Evolutionary conservation across 2,113 vertebrate species (phyloP), one percentile per base, ranked within the genome.

Genomic region (Dipodomys merriami): DNA sequence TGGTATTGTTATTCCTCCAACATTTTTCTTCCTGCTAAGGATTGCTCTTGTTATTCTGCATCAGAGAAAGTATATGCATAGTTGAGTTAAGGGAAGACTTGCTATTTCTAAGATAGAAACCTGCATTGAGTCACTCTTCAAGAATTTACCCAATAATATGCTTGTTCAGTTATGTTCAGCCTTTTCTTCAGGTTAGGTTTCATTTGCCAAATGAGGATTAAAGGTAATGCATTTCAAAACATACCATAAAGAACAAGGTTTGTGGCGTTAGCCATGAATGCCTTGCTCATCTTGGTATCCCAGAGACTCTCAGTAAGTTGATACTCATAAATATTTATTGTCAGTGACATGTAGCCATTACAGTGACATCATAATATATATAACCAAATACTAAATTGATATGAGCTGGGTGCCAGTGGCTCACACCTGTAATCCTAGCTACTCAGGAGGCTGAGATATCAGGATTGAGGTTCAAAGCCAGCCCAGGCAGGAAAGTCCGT

Each of bases 171-270:
- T 83, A 85, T 83, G 27, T 72, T 29, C 69, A 74, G 33, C 39
- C 90, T 33, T 88, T 86, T 82, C n/a, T 88, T 89, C n/a, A 44
- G 27, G 76, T 80, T 65, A 73, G 49, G 64, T 73, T 79, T 92
- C 23, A 44, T 90, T 74, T 73, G 49, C 30, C 71, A 78, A 74
- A 73, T 78, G 44, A 64, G 16, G 13, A 86, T n/a, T 83, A 22
- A 92, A 79, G 46, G 15, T 82, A 85, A 84, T 57, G 19, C 53
- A 39, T 85, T 90, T 93, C 35, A 74, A 78, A 94, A 67, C 9
- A 90, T 1, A 27, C 33, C 15, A 27, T 25, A 30, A 93, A 91
- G 68, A 91, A 74, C 25, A 86, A 35, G 27, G 64, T 64, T 27
- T 64, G 77, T 90, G 76, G 18, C 5, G 60, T 82, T 6, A 27